phyloP scores from a whole-genome alignment of 2,888 invertebrate genomes.

The Geophilus truncorum region DNA sequence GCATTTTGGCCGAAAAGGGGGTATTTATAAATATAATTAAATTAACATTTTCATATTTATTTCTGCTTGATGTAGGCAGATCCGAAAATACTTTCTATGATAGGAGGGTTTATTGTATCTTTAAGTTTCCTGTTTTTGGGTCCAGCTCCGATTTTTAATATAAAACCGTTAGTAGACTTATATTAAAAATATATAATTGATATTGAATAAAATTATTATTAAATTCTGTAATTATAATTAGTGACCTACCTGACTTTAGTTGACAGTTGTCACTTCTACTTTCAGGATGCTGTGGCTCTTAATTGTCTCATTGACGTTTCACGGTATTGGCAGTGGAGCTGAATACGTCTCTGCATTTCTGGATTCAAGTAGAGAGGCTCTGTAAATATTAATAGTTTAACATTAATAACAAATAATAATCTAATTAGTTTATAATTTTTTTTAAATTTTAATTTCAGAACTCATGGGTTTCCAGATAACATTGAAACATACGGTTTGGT shows the following conservation, averaged over 20 bases:
- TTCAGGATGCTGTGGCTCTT: background rate
- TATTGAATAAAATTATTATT: too few relatives aligned
- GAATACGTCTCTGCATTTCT: slow-evolving; percentile 80
- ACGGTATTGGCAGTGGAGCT: slow-evolving; percentile 79
- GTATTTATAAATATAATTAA: slow-evolving; percentile 41
- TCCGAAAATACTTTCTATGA: background rate
- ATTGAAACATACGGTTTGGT: slow-evolving; percentile 83
- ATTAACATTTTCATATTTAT: background rate
- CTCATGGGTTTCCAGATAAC: slow-evolving; percentile 71
- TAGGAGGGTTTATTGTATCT: background rate
- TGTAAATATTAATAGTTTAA: slow-evolving; percentile 55
- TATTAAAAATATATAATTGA: too few relatives aligned
- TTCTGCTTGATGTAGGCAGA: background rate
- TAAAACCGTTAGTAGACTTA: background rate
- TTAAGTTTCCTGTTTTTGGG: slow-evolving; percentile 59
- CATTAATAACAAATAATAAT: too few relatives aligned
- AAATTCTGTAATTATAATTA: too few relatives aligned
- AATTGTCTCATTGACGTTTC: slow-evolving; percentile 57
- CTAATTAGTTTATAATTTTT: too few relatives aligned
- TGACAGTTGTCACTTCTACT: background rate
- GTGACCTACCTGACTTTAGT: too few relatives aligned
- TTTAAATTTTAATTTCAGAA: background rate
- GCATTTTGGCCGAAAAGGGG: slow-evolving; percentile 70
- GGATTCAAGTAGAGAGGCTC: slow-evolving; percentile 70
- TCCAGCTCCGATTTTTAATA: slow-evolving; percentile 69